Percentiles rank a stretch among this genome's conserved stretches.
Conservation (phyloP, 2,113 vertebrate genomes). For the Trematomus loennbergii region DNA sequence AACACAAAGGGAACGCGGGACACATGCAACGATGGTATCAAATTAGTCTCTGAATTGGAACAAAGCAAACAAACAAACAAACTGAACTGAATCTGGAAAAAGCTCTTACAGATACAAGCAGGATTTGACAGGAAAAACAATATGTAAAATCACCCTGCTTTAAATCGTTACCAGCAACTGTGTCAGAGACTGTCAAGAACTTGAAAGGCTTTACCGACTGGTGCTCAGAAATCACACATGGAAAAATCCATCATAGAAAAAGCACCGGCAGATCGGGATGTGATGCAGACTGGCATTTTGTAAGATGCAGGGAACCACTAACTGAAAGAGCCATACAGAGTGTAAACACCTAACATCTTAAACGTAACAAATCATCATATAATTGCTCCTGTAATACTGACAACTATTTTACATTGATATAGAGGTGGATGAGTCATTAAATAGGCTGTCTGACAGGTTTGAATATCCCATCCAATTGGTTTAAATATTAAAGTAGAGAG, state of each 20-base stretch:
- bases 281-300: not conserved
- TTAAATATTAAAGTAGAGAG: not conserved
- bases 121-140: not conserved
- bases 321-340: slow-evolving; percentile 2
- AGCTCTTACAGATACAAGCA: too few relatives aligned
- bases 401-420: not conserved
- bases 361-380: not conserved
- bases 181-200: slow-evolving; percentile 3
- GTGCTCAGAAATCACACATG: slow-evolving; percentile 9
- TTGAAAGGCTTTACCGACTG: slow-evolving; percentile 25
- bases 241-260: slow-evolving; percentile 10
- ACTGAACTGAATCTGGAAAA: too few relatives aligned
- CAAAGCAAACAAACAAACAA: too few relatives aligned
- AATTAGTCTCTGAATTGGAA: too few relatives aligned
- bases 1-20: too few relatives aligned
- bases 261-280: slow-evolving; percentile 7
- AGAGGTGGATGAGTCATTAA: not conserved
- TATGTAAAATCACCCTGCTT: not conserved
- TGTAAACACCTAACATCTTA: not conserved
- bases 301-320: not conserved
- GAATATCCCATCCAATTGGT: not conserved
- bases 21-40: too few relatives aligned
- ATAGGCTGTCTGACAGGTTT: not conserved
- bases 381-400: not conserved
- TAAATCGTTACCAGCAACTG: slow-evolving; percentile 18